Conservation (phyloP, 1,140 invertebrate genomes). For the Cylas formicarius region DNA sequence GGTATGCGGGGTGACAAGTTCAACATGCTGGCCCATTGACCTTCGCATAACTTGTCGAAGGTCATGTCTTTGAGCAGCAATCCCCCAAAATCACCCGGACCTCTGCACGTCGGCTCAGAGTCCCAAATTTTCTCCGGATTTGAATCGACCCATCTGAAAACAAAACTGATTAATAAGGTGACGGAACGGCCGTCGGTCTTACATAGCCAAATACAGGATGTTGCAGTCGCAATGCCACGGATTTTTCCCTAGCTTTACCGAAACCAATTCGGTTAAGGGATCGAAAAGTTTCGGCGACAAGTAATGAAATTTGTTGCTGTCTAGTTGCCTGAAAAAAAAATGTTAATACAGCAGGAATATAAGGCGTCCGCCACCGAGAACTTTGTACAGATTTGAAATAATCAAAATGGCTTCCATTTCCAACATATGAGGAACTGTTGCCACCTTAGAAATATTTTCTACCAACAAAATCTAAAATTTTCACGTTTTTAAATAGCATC, state of each 20-base stretch:
- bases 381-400: too few relatives aligned
- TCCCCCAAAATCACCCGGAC: constrained; percentile 65
- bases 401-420: too few relatives aligned
- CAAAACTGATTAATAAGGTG: constrained; percentile 1
- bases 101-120: constrained; percentile 63
- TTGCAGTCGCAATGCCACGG: constrained; percentile 83
- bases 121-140: constrained; percentile 66
- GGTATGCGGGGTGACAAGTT: constrained; percentile 62
- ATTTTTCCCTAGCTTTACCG: constrained; percentile 71
- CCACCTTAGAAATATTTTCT: too few relatives aligned
- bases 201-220: constrained; percentile 64
- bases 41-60: constrained; percentile 74
- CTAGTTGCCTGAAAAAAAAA: constrained; percentile 63
- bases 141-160: constrained; percentile 57
- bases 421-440: too few relatives aligned
- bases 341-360: too few relatives aligned
- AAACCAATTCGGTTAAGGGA: constrained; percentile 55
- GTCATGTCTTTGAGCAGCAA: constrained; percentile 59
- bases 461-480: too few relatives aligned
- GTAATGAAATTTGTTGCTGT: constrained; percentile 69
- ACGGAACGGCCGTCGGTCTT: constrained; percentile 38
- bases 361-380: too few relatives aligned
- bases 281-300: constrained; percentile 64
- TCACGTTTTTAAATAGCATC: too few relatives aligned
- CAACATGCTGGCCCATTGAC: constrained; percentile 78